Evolutionary conservation across 1,140 invertebrate genomes (phyloP).

Genomic region (Drosophila watanabei): DNA sequence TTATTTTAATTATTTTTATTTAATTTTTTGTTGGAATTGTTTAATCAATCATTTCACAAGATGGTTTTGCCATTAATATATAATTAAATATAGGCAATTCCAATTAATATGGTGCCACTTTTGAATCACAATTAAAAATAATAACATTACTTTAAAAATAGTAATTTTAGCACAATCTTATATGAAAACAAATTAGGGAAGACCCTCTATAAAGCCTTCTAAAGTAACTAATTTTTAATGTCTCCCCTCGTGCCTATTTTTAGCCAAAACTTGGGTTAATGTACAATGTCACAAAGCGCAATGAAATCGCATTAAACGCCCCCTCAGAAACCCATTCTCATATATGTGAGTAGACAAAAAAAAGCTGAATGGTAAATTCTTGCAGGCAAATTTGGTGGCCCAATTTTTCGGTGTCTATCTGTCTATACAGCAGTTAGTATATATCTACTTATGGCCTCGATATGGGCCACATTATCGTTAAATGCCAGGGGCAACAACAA

Average conservation of each 20-base stretch:
- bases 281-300: slow-evolving; percentile 39
- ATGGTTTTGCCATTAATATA: too few species aligned
- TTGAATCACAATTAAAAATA: too few species aligned
- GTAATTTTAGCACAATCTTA: too few species aligned
- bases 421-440: slow-evolving; percentile 19
- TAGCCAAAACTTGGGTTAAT: slow-evolving; percentile 48
- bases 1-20: too few species aligned
- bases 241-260: slow-evolving; percentile 52
- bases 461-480: slow-evolving; percentile 76
- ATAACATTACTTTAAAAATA: too few species aligned
- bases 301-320: slow-evolving; percentile 62
- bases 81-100: too few species aligned
- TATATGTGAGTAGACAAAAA: slow-evolving; percentile 28
- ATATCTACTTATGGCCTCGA: slow-evolving; percentile 72
- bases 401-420: slow-evolving; percentile 36
- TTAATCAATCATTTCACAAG: too few species aligned
- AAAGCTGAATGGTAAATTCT: slow-evolving; percentile 10
- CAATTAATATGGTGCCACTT: too few species aligned
- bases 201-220: background rate
- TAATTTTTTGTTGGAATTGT: too few species aligned
- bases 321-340: slow-evolving; percentile 16
- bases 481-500: slow-evolving; percentile 57
- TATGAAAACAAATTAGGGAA: background rate
- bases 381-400: slow-evolving; percentile 21
- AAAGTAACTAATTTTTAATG: background rate